phyloP scores from a whole-genome alignment of 2,888 invertebrate genomes.

The Barypeithes pellucidus region DNA sequence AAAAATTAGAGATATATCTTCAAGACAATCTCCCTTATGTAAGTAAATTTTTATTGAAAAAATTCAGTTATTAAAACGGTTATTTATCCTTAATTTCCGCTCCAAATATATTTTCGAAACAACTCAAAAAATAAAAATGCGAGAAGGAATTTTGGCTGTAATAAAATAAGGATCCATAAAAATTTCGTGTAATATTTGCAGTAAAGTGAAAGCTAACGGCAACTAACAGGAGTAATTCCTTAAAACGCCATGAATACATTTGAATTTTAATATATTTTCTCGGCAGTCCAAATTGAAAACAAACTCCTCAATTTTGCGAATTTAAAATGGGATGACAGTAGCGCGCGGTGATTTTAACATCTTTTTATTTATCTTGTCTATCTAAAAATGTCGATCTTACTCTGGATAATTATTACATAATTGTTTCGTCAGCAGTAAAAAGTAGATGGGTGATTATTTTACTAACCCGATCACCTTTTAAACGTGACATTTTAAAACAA shows the following conservation, averaged over 20 bases:
- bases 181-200: slow-evolving; percentile 45
- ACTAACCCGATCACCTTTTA: too few species aligned
- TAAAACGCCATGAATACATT: slow-evolving; percentile 53
- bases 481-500: too few species aligned
- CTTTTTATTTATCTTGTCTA: too few species aligned
- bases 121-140: slow-evolving; percentile 5
- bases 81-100: background rate
- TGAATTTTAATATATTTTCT: slow-evolving; percentile 46
- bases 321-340: slow-evolving; percentile 33
- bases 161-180: slow-evolving; percentile 22
- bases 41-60: too few species aligned
- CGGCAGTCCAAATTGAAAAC: slow-evolving; percentile 36
- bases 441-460: too few species aligned
- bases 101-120: background rate
- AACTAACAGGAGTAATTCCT: slow-evolving; percentile 51
- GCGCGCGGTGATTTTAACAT: too few species aligned
- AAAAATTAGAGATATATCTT: too few species aligned
- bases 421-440: too few species aligned
- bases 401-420: too few species aligned
- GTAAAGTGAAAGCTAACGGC: slow-evolving; percentile 46
- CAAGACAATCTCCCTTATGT: too few species aligned
- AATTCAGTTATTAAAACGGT: too few species aligned
- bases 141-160: background rate
- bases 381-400: too few species aligned
- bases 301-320: slow-evolving; percentile 34